Percentiles rank a stretch among this genome's conserved stretches.
Conservation (phyloP, 1,140 invertebrate species). For the Ceratosolen solmsi region DNA sequence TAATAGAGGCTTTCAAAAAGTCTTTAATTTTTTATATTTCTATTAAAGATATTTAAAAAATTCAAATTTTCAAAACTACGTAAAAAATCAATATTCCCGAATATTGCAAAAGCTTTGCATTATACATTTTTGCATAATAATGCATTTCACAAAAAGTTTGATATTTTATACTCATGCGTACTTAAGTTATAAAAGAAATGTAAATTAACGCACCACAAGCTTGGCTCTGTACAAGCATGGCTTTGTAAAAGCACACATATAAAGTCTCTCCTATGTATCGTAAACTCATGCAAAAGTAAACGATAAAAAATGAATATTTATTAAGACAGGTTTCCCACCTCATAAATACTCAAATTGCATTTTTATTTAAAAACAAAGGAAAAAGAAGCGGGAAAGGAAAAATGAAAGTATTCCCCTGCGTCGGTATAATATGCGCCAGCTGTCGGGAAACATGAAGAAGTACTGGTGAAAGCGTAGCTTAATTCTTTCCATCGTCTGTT, state of each 20-base stretch:
- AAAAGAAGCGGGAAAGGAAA: neutral
- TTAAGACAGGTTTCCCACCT: constrained; percentile 2
- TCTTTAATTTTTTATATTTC: too few relatives aligned
- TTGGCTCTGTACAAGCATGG: neutral
- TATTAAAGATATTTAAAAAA: too few relatives aligned
- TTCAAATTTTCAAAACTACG: neutral
- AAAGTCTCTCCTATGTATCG: neutral
- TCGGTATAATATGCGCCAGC: neutral
- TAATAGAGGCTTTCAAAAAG: too few relatives aligned
- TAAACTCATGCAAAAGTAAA: neutral
- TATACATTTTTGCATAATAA: neutral
- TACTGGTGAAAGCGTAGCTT: neutral
- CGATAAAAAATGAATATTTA: constrained; percentile 12
- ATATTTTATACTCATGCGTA: neutral
- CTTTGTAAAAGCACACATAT: neutral
- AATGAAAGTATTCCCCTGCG: neutral
- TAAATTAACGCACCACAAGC: neutral
- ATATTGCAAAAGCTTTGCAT: neutral
- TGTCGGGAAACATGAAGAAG: neutral
- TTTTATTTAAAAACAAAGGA: neutral
- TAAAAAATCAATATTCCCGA: neutral
- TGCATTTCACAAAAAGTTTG: neutral
- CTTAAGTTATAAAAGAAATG: neutral
- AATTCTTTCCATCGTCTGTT: neutral
- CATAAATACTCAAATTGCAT: constrained; percentile 18